Evolutionary conservation across 2,888 invertebrate species (phyloP), one percentile per base, ranked within the genome.

Genomic region (Drosophila koepferae): DNA sequence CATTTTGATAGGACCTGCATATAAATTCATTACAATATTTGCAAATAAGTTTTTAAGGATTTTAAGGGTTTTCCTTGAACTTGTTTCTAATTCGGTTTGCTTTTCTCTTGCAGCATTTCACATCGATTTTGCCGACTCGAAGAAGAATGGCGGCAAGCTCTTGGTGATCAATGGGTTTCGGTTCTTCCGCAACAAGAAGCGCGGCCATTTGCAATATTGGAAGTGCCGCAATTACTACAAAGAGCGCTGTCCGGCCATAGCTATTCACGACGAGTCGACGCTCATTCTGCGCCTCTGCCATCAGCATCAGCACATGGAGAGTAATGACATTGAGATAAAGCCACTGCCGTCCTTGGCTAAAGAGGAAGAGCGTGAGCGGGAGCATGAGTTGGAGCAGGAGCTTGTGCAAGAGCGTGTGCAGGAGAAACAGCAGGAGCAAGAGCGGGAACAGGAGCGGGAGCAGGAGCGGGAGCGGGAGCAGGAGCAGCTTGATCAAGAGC

Each of bases 221-320:
- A 93, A 93, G 72, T 93, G 93, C 70, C 93, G 93, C 55, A 92
- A 93, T 65, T 93, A 93, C 65, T 93, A 93, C 60, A 93, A 93
- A 72, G 92, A 92, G 43, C 93, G 93, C 54, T 93, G 93, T 74
- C 93, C 93, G 9, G 92, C 93, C 14, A 93, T 93, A 56, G 93
- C 93, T 0, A 92, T 93, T 40, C 92, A 93, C 49, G 93, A 93
- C 83, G 93, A 93, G 60, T 90, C 87, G 10, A 91, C 92, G 8
- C 77, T 91, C 8, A 92, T 92, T 65, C 73, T 93, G 62, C 86
- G 92, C 12, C 77, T 93, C 14, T 93, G 93, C 44, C 93, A 93
- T 76, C 92, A 92, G 72, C 93, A 93, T 74, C 91, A 90, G 74
- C 93, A 93, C 68, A 77, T 89, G 48, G 90, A 91, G 49, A 92